A percentile compares a stretch with the other conserved stretches of the same genome.
Evolutionary conservation across 2,113 vertebrate genomes (phyloP).

Genomic region (Crotalus helleri): DNA sequence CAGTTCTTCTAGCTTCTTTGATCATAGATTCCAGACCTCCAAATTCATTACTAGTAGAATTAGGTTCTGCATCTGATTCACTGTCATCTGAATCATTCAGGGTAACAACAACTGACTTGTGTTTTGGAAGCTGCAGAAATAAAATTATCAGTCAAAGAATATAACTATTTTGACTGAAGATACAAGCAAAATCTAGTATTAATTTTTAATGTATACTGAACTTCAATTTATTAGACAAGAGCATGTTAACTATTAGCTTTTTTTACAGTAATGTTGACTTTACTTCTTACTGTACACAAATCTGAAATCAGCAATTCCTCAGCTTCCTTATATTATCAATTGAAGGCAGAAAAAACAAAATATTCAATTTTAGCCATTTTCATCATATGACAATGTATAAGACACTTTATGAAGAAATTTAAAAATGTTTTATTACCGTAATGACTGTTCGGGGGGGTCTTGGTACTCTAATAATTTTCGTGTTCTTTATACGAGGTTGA

Average conservation of each 20-base stretch:
- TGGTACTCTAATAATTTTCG: conserved; percentile 79
- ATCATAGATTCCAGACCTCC: conserved; percentile 98
- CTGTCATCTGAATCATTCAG: conserved; percentile 92
- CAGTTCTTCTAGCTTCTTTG: conserved; percentile 93
- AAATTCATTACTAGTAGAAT: conserved; percentile 76
- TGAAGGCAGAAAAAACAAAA: neutral
- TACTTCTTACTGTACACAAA: neutral
- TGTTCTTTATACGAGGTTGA: conserved; percentile 73
- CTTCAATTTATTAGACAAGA: neutral
- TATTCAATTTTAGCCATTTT: neutral
- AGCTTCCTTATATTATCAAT: neutral
- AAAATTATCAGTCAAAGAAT: neutral
- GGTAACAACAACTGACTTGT: conserved; percentile 93
- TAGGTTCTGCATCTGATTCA: conserved; percentile 86
- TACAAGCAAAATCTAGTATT: neutral
- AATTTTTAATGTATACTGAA: neutral
- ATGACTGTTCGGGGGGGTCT: conserved; percentile 77
- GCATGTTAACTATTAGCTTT: neutral
- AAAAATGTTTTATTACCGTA: conserved; percentile 65
- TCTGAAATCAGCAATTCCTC: neutral
- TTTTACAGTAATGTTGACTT: neutral
- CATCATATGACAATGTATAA: neutral
- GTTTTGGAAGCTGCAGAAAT: conserved; percentile 82
- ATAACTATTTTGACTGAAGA: neutral
- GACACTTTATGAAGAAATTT: accelerated